Base-by-base conservation (phyloP, 2,797 vertebrate species). In the Phoeniculus purpureus region DNA sequence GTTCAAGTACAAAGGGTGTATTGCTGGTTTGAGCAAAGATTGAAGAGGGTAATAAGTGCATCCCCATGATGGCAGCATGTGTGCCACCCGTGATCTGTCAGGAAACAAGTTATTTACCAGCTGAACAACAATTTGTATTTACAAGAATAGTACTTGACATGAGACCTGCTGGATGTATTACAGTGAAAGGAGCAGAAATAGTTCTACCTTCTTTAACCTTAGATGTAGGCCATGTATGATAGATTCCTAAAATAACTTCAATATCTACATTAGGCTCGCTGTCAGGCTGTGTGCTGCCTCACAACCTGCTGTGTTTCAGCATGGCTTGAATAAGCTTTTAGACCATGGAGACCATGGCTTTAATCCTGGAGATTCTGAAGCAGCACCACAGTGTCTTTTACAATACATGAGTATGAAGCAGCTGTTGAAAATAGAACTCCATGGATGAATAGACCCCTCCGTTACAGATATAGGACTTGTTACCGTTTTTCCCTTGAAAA, bases 361-460 rank as follows among this genome's bases (percentile, higher is more conserved):
- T 92, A 92, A 92, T 95, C 88, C 86, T 73, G 67, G 65, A 93
- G 81, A 95, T 90, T 94, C 77, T 94, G 81, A 95, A 78, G 76
- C 58, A 92, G 40, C 81, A 88, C 67, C 68, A 65, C 32, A 2
- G 26, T 78, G 14, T 81, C 79, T 68, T 92, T 87, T 92, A 85
- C 91, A 94, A 85, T 64, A 72, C 32, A 54, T 18, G 52, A 31
- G 22, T 75, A 82, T 60, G 84, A 90, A 90, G 66, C 81, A 94
- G 91, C 89, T 93, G 87, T 93, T 94, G 76, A 93, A 90, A 94
- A 89, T 70, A 71, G 59, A 83, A 93, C 81, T 65, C 75, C n/a
- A 22, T 19, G 48, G 68, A 77, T 82, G 70, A 86, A 85, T 54
- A 73, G 81, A 61, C 43, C 25, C 59, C 54, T 79, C 19, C 82